Conservation (phyloP, 1,140 invertebrate genomes). For the Cylas formicarius region DNA sequence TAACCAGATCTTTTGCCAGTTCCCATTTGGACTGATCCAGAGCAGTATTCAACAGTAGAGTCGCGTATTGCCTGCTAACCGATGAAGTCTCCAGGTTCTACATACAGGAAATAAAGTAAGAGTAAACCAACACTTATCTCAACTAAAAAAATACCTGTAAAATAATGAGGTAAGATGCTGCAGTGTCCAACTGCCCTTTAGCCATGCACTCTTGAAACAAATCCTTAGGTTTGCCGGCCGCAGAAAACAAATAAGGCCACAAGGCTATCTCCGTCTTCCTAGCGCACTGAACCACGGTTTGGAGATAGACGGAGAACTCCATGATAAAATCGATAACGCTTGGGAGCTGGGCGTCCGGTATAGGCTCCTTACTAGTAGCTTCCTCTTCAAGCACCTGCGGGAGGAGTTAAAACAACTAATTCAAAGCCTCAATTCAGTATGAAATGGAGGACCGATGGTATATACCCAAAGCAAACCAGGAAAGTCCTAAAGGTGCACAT, state of each 20-base stretch:
- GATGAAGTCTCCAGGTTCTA: conserved; percentile 82
- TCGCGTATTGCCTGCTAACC: conserved; percentile 87
- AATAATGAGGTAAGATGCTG: conserved; percentile 96
- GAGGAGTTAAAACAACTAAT: no score
- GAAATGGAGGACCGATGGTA: background rate
- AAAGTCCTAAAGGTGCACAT: background rate
- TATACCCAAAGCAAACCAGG: background rate
- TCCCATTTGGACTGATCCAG: conserved; percentile 88
- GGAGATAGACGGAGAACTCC: conserved; percentile 93
- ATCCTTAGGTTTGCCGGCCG: conserved; percentile 92
- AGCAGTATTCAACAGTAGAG: conserved; percentile 89
- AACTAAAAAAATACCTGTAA: conserved; percentile 55
- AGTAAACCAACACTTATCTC: background rate
- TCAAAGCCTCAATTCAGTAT: conserved; percentile 16
- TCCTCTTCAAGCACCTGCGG: conserved; percentile 97
- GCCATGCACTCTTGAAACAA: conserved; percentile 91
- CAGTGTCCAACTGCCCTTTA: conserved; percentile 84
- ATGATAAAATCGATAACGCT: conserved; percentile 96
- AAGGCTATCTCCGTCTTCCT: conserved; percentile 98
- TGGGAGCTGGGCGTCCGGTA: conserved; percentile 95
- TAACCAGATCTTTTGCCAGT: conserved; percentile 85
- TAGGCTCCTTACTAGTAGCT: conserved; percentile 97
- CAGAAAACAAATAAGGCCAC: conserved; percentile 96
- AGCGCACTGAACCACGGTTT: conserved; percentile 96
- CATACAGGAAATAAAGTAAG: conserved; percentile 18